phyloP scores from a whole-genome alignment of 2,113 vertebrate species.

The Ciconia stormi region DNA sequence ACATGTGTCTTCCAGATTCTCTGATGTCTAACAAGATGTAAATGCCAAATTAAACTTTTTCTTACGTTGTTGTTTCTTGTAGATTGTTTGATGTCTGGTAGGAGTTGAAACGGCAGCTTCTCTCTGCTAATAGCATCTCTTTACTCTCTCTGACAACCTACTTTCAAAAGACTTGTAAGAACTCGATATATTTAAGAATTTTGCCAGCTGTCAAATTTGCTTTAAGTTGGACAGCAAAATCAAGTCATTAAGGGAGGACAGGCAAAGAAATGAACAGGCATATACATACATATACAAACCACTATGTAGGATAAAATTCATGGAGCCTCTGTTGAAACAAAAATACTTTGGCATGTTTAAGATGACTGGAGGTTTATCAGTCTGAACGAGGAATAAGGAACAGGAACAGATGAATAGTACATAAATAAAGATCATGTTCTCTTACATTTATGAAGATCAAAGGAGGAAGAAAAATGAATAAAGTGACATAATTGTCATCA shows the following conservation, averaged over 20 bases:
- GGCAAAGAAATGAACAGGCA: not conserved
- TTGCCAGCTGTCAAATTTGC: conserved; percentile 43
- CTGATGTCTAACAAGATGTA: conserved; percentile 35
- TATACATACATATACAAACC: not conserved
- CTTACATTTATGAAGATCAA: conserved; percentile 30
- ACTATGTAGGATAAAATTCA: not conserved
- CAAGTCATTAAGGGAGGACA: conserved; percentile 43
- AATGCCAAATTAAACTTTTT: conserved; percentile 18
- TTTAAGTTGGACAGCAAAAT: conserved; percentile 52
- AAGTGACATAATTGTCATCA: conserved; percentile 8
- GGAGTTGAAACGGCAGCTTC: conserved; percentile 32
- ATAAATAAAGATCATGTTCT: conserved; percentile 36
- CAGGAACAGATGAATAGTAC: conserved; percentile 13
- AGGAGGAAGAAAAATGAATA: not conserved
- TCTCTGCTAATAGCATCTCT: conserved; percentile 44
- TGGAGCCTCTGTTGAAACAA: not conserved
- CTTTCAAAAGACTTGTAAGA: conserved; percentile 41
- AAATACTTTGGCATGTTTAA: not conserved
- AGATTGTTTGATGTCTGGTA: conserved; percentile 52
- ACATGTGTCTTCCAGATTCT: not conserved
- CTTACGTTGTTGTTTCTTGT: conserved; percentile 47
- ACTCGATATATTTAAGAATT: conserved; percentile 14
- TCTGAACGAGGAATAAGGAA: not conserved
- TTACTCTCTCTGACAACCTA: conserved; percentile 33
- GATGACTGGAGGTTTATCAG: not conserved